Conservation (phyloP, 2,113 vertebrate genomes). For the Ameiurus melas region DNA sequence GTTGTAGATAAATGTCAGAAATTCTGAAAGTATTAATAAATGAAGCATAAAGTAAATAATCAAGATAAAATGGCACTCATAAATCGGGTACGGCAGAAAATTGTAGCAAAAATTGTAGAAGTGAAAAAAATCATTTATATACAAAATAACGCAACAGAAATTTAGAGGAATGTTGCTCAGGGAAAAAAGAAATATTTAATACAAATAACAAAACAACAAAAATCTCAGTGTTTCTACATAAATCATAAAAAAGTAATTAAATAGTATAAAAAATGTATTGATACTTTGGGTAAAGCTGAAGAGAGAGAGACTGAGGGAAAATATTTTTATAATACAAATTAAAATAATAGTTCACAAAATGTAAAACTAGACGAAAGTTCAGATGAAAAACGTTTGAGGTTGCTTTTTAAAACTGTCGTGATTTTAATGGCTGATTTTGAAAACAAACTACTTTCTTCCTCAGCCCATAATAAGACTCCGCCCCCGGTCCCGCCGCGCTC, state of each 20-base stretch:
- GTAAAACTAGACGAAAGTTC: no score
- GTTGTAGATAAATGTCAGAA: not conserved
- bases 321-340: not conserved
- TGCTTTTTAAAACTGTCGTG: not conserved
- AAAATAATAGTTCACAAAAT: not conserved
- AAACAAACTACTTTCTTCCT: not conserved
- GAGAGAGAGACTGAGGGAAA: no score
- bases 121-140: not conserved
- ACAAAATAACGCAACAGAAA: not conserved
- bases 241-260: not conserved
- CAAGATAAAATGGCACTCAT: not conserved
- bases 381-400: no score
- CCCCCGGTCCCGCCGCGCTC: constrained; percentile 96
- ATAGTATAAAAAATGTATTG: not conserved
- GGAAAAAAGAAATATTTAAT: not conserved
- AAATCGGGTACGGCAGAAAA: not conserved
- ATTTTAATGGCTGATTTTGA: not conserved
- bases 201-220: not conserved
- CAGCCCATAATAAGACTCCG: constrained; percentile 95
- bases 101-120: no score
- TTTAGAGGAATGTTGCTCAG: not conserved
- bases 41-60: not conserved
- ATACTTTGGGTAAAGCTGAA: not conserved
- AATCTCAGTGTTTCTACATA: not conserved
- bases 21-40: not conserved